Evolutionary conservation across 2,888 invertebrate genomes (phyloP).

Genomic region (Helobdella robusta): DNA sequence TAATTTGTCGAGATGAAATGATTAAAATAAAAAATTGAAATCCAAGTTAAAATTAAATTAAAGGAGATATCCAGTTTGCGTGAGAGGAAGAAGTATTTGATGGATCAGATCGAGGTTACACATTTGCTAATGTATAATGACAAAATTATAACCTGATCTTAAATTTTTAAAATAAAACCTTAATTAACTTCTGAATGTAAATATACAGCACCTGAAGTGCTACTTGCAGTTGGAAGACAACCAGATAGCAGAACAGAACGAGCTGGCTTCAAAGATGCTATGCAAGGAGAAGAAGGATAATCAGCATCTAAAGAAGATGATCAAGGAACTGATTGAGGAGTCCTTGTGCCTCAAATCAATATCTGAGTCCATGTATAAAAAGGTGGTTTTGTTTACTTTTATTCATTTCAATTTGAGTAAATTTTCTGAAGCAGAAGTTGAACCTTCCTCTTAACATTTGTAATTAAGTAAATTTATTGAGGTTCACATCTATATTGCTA

Average conservation of each 20-base stretch:
- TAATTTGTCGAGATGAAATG: too few species aligned
- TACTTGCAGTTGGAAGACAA: conserved; percentile 20
- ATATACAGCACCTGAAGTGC: conserved; percentile 17
- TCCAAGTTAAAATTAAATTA: too few species aligned
- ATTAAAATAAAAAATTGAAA: too few species aligned
- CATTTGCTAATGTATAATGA: not conserved
- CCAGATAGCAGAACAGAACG: conserved; percentile 18
- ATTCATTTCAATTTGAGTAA: not conserved
- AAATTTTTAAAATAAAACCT: not conserved
- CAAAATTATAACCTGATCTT: not conserved
- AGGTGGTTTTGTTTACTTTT: not conserved
- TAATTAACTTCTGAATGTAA: not conserved
- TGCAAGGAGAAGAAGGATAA: conserved; percentile 13
- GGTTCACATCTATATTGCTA: too few species aligned
- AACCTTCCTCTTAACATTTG: too few species aligned
- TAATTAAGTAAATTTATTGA: too few species aligned
- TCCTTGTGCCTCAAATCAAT: conserved; percentile 22
- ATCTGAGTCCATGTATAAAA: conserved; percentile 18
- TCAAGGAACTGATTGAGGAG: conserved; percentile 19
- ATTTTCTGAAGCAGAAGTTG: too few species aligned
- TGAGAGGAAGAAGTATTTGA: conserved; percentile 16
- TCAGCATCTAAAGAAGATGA: not conserved
- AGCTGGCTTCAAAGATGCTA: conserved; percentile 7
- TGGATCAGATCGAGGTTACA: conserved; percentile 21
- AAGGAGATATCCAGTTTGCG: conserved; percentile 15